Evolutionary conservation across 2,113 vertebrate genomes (phyloP).

Genomic region (Poeciliopsis retropinna): DNA sequence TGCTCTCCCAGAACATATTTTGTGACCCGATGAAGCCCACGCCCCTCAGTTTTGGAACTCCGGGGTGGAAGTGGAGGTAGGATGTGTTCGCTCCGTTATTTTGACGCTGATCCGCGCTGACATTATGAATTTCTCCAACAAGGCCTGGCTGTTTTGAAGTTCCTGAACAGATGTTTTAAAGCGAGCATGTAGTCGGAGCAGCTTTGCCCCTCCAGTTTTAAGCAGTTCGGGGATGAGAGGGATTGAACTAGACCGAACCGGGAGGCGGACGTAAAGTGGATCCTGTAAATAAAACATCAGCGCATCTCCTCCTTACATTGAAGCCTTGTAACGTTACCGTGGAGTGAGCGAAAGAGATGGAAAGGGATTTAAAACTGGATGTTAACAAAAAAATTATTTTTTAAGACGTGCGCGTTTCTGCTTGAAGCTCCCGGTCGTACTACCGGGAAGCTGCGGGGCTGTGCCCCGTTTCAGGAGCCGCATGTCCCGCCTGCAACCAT

Average conservation of each 20-base stretch:
- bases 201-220: background rate
- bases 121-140: background rate
- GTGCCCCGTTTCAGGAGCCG: constrained; percentile 28
- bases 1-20: too few species aligned
- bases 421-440: background rate
- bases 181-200: background rate
- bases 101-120: constrained; percentile 11
- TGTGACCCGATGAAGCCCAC: background rate
- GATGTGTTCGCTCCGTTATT: constrained; percentile 37
- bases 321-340: background rate
- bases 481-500: constrained; percentile 31
- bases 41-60: constrained; percentile 6
- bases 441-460: constrained; percentile 21
- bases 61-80: constrained; percentile 3
- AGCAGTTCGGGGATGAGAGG: constrained; percentile 6
- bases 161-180: too few species aligned
- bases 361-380: background rate
- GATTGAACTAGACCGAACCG: constrained; percentile 17
- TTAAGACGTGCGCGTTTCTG: background rate
- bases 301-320: constrained; percentile 1
- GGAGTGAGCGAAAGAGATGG: background rate
- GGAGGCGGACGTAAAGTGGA: constrained; percentile 17
- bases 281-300: constrained; percentile 72
- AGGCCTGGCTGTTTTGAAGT: background rate
- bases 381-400: background rate